A percentile compares a stretch with the other conserved stretches of the same genome.
phyloP scores from a whole-genome alignment of 2,888 invertebrate genomes.

The Synanthedon formicaeformis region DNA sequence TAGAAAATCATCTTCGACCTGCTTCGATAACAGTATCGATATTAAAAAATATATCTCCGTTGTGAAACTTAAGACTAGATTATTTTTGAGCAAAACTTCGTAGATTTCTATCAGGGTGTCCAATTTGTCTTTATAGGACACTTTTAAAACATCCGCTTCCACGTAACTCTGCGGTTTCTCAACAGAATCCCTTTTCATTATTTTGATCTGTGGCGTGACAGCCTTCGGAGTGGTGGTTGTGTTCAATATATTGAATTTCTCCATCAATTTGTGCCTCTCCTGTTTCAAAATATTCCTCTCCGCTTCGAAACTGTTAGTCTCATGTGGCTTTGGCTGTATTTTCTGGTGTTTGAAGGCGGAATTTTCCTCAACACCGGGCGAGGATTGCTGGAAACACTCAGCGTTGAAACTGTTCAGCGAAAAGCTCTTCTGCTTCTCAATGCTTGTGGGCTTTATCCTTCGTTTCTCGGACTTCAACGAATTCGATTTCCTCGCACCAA shows the following conservation, averaged over 20 bases:
- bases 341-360: constrained; percentile 44
- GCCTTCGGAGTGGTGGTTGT: constrained; percentile 32
- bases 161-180: constrained; percentile 34
- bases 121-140: constrained; percentile 63
- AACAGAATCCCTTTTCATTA: constrained; percentile 31
- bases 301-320: constrained; percentile 35
- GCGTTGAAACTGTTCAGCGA: constrained; percentile 46
- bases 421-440: constrained; percentile 44
- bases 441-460: constrained; percentile 68
- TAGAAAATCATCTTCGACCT: constrained; percentile 40
- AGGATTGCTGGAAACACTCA: constrained; percentile 43
- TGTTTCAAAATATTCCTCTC: constrained; percentile 56
- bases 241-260: constrained; percentile 55
- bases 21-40: constrained; percentile 71
- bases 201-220: constrained; percentile 38
- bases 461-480: constrained; percentile 41
- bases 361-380: constrained; percentile 43
- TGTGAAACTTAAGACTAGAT: constrained; percentile 74
- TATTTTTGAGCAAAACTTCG: constrained; percentile 67
- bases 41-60: constrained; percentile 79
- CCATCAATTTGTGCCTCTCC: constrained; percentile 56
- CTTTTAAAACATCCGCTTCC: constrained; percentile 46
- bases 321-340: constrained; percentile 35
- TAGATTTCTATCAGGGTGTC: constrained; percentile 71
- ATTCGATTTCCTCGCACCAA: constrained; percentile 46